Conservation (phyloP, 2,888 invertebrate species). For the Melanophora roralis region DNA sequence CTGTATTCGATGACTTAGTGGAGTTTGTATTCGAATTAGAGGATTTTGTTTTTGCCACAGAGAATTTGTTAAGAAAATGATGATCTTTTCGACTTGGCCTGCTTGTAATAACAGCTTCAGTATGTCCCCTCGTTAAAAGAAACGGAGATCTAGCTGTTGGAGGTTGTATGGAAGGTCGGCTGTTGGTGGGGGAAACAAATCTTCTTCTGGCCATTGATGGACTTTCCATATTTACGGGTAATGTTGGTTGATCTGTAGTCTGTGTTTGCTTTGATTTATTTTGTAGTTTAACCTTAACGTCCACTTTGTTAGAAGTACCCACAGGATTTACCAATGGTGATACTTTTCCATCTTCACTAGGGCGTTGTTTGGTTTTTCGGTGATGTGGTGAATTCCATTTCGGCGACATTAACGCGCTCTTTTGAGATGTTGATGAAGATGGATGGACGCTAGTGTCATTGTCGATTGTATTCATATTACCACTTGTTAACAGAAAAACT, state of each 20-base stretch:
- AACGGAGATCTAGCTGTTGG: slow-evolving; percentile 64
- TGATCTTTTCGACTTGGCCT: slow-evolving; percentile 75
- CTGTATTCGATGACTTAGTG: slow-evolving; percentile 57
- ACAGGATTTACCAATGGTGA: slow-evolving; percentile 22
- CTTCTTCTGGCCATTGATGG: slow-evolving; percentile 62
- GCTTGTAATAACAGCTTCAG: slow-evolving; percentile 75
- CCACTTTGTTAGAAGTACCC: slow-evolving; percentile 38
- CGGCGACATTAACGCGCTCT: slow-evolving; percentile 40
- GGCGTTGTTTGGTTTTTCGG: slow-evolving; percentile 26
- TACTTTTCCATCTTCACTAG: slow-evolving; percentile 26
- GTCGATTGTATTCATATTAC: background rate
- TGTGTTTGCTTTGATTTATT: background rate
- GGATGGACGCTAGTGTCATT: background rate
- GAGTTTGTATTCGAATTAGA: slow-evolving; percentile 49
- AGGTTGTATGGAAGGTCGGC: slow-evolving; percentile 57
- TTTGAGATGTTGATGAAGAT: slow-evolving; percentile 11
- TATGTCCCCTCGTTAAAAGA: slow-evolving; percentile 73
- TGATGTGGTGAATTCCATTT: slow-evolving; percentile 46
- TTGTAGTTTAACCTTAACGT: slow-evolving; percentile 26
- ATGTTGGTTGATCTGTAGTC: slow-evolving; percentile 23
- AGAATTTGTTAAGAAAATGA: slow-evolving; percentile 67
- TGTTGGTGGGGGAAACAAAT: slow-evolving; percentile 46
- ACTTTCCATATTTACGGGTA: slow-evolving; percentile 52
- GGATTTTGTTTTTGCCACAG: slow-evolving; percentile 48
- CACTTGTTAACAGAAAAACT: slow-evolving; percentile 74